These are phyloP conservation scores for Halcyon badia DNA, from an alignment of 2,797 vertebrate species.

Conservation along the genomic window DNA sequence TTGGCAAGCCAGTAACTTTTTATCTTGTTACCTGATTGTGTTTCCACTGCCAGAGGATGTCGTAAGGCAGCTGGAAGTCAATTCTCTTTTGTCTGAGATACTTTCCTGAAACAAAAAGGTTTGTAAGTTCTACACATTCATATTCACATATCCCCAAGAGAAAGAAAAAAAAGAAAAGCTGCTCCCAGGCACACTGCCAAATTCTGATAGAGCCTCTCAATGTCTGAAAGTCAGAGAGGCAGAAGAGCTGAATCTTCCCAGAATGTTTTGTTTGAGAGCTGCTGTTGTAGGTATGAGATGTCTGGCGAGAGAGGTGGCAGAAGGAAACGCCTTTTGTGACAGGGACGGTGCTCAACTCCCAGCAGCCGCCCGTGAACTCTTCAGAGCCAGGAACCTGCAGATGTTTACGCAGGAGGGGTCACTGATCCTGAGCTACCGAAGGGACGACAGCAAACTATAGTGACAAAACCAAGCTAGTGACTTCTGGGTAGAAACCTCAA, in stretches of 20 bases:
- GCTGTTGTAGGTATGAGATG: accelerated
- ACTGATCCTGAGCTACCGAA: neutral
- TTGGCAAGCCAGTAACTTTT: neutral
- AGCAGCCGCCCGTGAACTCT: neutral
- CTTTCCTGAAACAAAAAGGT: slow-evolving; percentile 87
- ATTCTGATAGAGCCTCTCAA: neutral
- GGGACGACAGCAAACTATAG: neutral
- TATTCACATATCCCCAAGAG: neutral
- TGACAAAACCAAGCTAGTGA: no score
- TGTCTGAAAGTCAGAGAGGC: neutral
- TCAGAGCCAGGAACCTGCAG: neutral
- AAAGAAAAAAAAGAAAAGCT: neutral
- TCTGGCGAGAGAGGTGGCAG: neutral
- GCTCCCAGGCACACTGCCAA: neutral
- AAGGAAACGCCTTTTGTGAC: neutral
- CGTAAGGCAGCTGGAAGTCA: slow-evolving; percentile 97
- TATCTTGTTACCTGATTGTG: slow-evolving; percentile 91
- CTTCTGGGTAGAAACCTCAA: neutral
- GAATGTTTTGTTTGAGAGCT: neutral
- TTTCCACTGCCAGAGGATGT: slow-evolving; percentile 97
- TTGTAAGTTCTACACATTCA: neutral
- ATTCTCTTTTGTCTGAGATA: slow-evolving; percentile 96
- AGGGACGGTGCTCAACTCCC: neutral
- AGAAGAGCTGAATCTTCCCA: neutral
- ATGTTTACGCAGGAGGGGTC: neutral